Percentiles rank a stretch among this genome's conserved stretches.
Conservation (phyloP, 2,113 vertebrate genomes). For the Bos indicus region DNA sequence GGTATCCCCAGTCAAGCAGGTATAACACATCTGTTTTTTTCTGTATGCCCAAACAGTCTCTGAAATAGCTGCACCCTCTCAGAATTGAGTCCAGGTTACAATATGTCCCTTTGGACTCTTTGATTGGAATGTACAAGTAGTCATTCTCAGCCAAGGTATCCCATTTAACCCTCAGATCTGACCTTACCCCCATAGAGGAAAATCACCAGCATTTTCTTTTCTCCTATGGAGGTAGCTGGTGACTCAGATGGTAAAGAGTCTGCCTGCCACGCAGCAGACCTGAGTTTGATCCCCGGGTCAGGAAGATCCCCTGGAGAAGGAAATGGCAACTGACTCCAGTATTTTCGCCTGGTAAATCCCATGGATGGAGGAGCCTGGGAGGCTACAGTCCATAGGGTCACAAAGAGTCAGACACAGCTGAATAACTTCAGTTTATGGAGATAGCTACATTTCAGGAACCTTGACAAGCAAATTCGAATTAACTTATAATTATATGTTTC, state of each 20-base stretch:
- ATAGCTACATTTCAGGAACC: not conserved
- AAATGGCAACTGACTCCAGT: not conserved
- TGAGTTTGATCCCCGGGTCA: accelerated
- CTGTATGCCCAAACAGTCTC: too few species aligned
- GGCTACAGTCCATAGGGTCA: not conserved
- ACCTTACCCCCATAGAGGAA: not conserved
- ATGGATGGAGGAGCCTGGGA: not conserved
- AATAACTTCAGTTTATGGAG: not conserved
- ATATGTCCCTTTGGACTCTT: not conserved
- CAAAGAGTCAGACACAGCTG: not conserved
- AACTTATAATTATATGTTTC: not conserved
- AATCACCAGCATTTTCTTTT: not conserved
- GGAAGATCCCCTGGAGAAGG: not conserved
- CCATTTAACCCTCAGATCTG: not conserved
- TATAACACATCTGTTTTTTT: not conserved
- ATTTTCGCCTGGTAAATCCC: not conserved
- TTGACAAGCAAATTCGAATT: not conserved
- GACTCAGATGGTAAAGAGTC: not conserved
- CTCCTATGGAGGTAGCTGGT: not conserved
- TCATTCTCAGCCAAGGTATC: not conserved
- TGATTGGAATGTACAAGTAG: not conserved
- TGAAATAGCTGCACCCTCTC: not conserved
- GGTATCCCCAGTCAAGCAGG: not conserved
- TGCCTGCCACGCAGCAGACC: not conserved
- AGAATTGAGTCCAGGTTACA: not conserved